Conservation (phyloP, 2,113 vertebrate genomes). For the Gobius niger region DNA sequence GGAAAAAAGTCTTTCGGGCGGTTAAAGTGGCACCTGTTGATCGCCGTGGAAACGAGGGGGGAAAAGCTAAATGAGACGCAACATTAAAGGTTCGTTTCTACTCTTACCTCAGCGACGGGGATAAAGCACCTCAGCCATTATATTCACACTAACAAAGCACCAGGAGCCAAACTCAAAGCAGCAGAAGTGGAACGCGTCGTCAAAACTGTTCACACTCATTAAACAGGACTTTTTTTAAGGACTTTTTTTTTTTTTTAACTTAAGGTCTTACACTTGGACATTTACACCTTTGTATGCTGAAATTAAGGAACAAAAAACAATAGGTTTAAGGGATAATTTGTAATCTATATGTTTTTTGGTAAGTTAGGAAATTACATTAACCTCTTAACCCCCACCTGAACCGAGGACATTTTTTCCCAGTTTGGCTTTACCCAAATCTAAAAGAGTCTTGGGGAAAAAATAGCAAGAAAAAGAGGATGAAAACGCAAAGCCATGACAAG, state of each 20-base stretch:
- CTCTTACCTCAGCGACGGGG: conserved; percentile 11
- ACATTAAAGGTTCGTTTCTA: conserved; percentile 47
- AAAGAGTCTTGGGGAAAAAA: too few relatives aligned
- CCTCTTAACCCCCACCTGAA: too few relatives aligned
- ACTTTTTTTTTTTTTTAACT: background rate
- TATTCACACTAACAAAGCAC: conserved; percentile 17
- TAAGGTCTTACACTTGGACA: too few relatives aligned
- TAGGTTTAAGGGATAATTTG: too few relatives aligned
- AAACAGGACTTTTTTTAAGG: background rate
- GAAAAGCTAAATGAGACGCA: conserved; percentile 37
- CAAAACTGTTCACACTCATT: background rate
- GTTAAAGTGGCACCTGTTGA: conserved; percentile 74
- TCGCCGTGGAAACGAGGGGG: conserved; percentile 36
- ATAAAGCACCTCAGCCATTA: background rate
- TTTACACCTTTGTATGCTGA: too few relatives aligned
- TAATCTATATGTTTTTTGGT: too few relatives aligned
- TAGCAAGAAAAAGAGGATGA: too few relatives aligned
- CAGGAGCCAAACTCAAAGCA: background rate
- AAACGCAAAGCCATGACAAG: too few relatives aligned
- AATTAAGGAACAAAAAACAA: too few relatives aligned
- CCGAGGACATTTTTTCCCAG: too few relatives aligned
- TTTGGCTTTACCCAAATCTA: too few relatives aligned
- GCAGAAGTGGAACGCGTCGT: background rate
- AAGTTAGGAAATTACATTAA: too few relatives aligned
- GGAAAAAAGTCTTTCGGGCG: conserved; percentile 77